Percentiles rank a stretch among this genome's conserved stretches.
Conservation (phyloP, 2,113 vertebrate species). For the Gorsachius goisagi region DNA sequence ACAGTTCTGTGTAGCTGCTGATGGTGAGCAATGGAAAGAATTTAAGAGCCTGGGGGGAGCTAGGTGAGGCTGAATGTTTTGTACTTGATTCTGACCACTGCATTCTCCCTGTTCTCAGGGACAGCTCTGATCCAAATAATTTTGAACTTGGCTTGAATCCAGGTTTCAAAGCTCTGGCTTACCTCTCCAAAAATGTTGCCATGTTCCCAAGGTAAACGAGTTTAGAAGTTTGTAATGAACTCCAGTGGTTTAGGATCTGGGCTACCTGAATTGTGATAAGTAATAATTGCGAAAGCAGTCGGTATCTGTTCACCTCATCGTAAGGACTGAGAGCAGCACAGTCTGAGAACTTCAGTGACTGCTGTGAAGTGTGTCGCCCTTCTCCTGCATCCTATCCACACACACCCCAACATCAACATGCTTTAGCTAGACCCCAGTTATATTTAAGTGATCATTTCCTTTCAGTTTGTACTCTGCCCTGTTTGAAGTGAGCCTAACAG, state of each 20-base stretch:
- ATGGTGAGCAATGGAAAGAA: neutral
- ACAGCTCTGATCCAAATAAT: neutral
- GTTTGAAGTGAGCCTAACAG: fast-evolving
- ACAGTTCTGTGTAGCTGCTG: neutral
- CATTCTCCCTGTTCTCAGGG: neutral
- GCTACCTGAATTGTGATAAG: neutral
- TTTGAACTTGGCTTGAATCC: neutral
- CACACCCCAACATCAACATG: too few species aligned
- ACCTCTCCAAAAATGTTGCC: neutral
- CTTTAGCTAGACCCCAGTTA: neutral
- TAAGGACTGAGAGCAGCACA: neutral
- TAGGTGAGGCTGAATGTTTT: neutral
- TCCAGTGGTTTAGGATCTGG: neutral
- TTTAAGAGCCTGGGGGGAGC: neutral
- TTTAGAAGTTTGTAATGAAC: neutral
- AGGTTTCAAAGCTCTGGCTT: neutral
- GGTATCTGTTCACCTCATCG: neutral
- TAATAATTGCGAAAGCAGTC: neutral
- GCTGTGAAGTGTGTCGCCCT: neutral
- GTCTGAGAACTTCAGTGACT: neutral
- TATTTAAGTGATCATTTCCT: neutral
- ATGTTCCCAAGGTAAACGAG: neutral
- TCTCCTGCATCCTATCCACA: neutral
- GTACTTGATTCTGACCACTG: neutral
- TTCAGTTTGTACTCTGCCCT: neutral